Conservation (phyloP, 2,888 invertebrate species). For the Lycia hirtaria region DNA sequence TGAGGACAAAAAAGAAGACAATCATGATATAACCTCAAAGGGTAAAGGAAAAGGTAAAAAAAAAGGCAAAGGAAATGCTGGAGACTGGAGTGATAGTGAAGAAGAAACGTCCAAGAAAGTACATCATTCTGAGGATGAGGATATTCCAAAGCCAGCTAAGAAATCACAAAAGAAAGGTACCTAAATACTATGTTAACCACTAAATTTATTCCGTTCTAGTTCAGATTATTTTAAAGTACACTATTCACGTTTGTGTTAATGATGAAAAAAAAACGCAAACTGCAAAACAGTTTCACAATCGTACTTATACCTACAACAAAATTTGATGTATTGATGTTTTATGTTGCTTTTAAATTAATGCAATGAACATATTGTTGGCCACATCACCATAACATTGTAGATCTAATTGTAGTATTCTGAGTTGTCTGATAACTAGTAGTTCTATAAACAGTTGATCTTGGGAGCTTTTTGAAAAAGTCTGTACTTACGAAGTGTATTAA, state of each 20-base stretch:
- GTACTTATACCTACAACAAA: neutral
- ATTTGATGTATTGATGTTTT: neutral
- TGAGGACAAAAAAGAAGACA: slow-evolving; percentile 71
- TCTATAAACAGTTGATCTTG: no score
- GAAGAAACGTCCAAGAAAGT: slow-evolving; percentile 61
- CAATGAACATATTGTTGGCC: neutral
- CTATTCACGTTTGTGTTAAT: no score
- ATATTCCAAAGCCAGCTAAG: slow-evolving; percentile 71
- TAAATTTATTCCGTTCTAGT: no score
- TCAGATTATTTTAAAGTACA: no score
- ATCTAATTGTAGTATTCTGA: no score
- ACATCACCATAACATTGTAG: slow-evolving; percentile 1
- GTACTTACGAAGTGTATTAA: no score
- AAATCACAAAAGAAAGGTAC: slow-evolving; percentile 84
- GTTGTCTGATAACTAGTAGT: no score
- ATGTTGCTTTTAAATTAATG: neutral
- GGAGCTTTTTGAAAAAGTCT: no score
- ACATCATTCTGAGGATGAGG: slow-evolving; percentile 73
- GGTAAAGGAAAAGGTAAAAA: slow-evolving; percentile 79
- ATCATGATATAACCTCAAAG: slow-evolving; percentile 81
- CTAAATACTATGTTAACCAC: no score
- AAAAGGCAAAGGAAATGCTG: slow-evolving; percentile 75
- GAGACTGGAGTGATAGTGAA: slow-evolving; percentile 77
- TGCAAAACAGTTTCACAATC: no score
- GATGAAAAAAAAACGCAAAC: neutral